Conservation (phyloP, 2,797 vertebrate species). For the Eurystomus glaucurus region DNA sequence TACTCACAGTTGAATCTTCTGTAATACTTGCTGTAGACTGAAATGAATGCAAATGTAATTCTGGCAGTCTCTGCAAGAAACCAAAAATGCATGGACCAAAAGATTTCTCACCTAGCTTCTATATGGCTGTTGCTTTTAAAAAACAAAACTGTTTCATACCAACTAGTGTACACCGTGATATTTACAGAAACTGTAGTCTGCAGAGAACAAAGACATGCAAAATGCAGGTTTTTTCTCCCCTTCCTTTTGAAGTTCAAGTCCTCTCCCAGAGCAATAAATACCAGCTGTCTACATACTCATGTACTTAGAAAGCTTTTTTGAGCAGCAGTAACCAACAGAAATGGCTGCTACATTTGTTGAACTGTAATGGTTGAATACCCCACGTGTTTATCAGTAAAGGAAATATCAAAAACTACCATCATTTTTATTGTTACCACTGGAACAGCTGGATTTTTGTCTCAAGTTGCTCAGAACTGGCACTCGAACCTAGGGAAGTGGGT, state of each 20-base stretch:
- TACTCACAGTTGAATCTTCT: constrained; percentile 52
- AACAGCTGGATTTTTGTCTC: background rate
- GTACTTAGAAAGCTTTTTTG: background rate
- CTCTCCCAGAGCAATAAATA: background rate
- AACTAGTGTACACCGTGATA: background rate
- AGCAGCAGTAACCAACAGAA: background rate
- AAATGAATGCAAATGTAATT: constrained; percentile 41
- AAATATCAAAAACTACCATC: background rate
- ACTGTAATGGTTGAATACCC: background rate
- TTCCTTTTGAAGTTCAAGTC: background rate
- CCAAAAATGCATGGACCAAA: background rate
- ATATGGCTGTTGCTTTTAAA: background rate
- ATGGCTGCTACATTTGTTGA: background rate
- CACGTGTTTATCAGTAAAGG: background rate
- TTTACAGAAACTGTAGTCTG: background rate
- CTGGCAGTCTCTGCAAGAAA: constrained; percentile 15
- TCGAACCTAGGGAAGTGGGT: background rate
- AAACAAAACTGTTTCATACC: background rate
- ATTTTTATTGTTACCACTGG: background rate
- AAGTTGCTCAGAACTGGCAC: background rate
- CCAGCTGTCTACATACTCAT: background rate
- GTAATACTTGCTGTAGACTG: constrained; percentile 22
- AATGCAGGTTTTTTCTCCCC: background rate
- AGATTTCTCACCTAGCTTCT: background rate
- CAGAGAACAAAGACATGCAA: background rate